Base-by-base conservation (phyloP, 2,888 invertebrate species). In the Branchellion lobata region DNA sequence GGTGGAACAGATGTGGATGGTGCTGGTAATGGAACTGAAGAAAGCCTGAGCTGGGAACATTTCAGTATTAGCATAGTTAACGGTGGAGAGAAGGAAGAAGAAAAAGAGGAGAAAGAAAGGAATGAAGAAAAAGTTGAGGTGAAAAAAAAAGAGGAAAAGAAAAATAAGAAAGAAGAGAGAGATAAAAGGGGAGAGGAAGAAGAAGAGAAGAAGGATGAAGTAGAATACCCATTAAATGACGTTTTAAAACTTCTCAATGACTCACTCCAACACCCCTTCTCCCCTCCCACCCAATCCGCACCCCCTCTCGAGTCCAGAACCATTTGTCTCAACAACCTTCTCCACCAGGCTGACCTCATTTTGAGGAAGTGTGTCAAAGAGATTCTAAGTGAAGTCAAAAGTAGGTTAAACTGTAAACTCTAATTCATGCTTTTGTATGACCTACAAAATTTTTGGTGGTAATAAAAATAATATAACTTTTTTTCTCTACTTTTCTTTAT, bases 311-410 rank as follows among this genome's bases (percentile, higher is more conserved):
- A 57, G 8, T 18, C 61, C 21, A 57, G 61, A 24, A 57, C 61
- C 3, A n/a, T 57, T n/a, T 57, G 61, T 1, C 65, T 77, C 18
- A 61, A 31, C 34, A 77, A 61, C 27, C 8, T 77, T 1, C 24
- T 77, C 33, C 77, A 77, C 65, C 77, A 77, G 61, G 27, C 65
- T 5, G 77, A 77, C 36, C 24, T 77, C 24, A 77, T 77, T 21
- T n/a, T 77, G 3, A 77, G 77, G 36, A 77, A 65, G 57, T 0
- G 61, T 57, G 61, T 57, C 24, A 57, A 18, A n/a, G 61, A 57
- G n/a, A 5, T 14, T 18, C 3, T 57, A 18, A 57, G 21, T n/a
- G 11, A n/a, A 14, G 21, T 57, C n/a, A 57, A 57, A 57, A 57
- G 61, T 57, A 40, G 40, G 40, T 14, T 14, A 40, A 40, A 40